A percentile compares a stretch with the other conserved stretches of the same genome.
phyloP scores from a whole-genome alignment of 2,888 invertebrate species.

The Dysmachus trigonus region DNA sequence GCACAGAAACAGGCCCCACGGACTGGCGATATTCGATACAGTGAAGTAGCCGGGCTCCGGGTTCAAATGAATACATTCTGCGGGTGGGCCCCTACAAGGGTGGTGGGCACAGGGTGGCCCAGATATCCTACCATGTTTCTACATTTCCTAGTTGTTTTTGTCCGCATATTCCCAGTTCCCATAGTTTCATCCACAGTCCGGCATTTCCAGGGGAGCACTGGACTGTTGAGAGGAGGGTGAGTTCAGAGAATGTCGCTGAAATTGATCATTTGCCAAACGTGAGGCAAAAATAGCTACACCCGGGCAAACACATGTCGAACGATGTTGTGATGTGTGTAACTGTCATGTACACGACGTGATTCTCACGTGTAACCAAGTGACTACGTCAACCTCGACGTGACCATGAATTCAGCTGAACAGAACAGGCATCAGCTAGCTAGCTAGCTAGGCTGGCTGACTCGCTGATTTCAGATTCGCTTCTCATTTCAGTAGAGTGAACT shows the following conservation, averaged over 20 bases:
- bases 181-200: not conserved
- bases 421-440: not conserved
- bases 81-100: not conserved
- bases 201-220: not conserved
- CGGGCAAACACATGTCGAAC: slow-evolving; percentile 8
- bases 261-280: slow-evolving; percentile 39
- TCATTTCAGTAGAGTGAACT: not conserved
- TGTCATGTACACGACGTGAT: slow-evolving; percentile 4
- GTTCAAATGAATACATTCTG: not conserved
- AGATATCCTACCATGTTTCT: slow-evolving; percentile 12
- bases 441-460: not conserved
- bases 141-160: not conserved
- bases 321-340: not conserved
- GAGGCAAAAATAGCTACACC: slow-evolving; percentile 30
- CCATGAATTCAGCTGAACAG: not conserved
- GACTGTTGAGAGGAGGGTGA: not conserved
- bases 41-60: not conserved
- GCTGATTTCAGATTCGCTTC: not conserved
- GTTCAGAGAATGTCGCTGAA: slow-evolving; percentile 17
- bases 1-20: not conserved
- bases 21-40: slow-evolving; percentile 10
- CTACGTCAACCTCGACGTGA: not conserved
- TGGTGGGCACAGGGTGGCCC: not conserved
- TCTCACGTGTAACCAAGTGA: slow-evolving; percentile 17
- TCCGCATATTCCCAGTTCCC: not conserved